Conservation (phyloP, 2,113 vertebrate species). For the Eupsittula cactorum region DNA sequence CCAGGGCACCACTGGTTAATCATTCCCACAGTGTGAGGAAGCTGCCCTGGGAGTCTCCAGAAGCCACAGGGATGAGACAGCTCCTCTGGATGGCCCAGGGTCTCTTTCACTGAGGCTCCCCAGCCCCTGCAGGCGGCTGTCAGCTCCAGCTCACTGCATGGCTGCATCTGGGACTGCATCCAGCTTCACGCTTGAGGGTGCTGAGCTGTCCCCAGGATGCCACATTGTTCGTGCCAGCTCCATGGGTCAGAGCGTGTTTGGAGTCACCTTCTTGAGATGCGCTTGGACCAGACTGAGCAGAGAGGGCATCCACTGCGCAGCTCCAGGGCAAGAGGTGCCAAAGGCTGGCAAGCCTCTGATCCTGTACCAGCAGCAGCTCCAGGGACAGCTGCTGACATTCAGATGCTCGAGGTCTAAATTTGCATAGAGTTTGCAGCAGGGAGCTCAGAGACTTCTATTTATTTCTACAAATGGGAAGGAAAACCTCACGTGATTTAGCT, state of each 20-base stretch:
- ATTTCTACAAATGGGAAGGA: neutral
- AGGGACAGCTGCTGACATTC: neutral
- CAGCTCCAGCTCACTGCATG: slow-evolving; percentile 9
- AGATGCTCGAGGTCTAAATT: neutral
- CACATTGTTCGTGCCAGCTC: neutral
- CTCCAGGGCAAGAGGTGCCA: rapidly evolving
- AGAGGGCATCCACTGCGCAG: neutral
- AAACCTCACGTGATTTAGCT: neutral
- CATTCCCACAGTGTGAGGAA: neutral
- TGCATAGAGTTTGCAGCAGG: neutral
- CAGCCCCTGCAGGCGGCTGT: neutral
- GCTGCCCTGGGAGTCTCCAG: neutral
- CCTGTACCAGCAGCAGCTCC: neutral
- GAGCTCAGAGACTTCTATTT: neutral
- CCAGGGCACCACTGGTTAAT: neutral
- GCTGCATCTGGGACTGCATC: neutral
- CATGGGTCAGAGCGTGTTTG: rapidly evolving
- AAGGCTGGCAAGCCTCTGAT: neutral
- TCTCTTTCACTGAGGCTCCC: neutral
- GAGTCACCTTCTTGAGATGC: neutral
- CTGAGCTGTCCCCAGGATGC: neutral
- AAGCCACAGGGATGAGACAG: neutral
- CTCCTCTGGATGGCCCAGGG: neutral
- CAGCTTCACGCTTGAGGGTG: neutral
- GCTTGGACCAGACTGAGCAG: neutral